A percentile compares a stretch with the other conserved stretches of the same genome.
Conservation (phyloP, 2,113 vertebrate species). For the Epinephelus cyanopodus region DNA sequence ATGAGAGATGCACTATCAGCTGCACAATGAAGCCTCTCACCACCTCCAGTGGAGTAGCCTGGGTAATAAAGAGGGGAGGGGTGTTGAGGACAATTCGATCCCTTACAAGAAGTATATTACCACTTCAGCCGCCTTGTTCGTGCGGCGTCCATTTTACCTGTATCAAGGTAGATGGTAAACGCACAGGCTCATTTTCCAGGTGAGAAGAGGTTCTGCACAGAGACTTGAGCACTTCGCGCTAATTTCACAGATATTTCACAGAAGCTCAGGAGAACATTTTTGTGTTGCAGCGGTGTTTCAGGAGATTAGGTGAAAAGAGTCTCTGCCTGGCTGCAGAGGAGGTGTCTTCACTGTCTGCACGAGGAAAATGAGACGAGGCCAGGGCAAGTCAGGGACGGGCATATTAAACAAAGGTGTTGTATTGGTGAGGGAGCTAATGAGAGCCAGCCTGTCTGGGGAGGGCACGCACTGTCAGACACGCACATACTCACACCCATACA, state of each 20-base stretch:
- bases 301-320: conserved; percentile 65
- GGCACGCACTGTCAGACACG: not conserved
- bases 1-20: conserved; percentile 77
- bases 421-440: conserved; percentile 36
- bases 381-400: conserved; percentile 33
- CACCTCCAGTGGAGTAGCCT: conserved; percentile 53
- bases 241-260: conserved; percentile 81
- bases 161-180: conserved; percentile 64
- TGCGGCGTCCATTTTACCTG: conserved; percentile 68
- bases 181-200: conserved; percentile 70
- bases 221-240: conserved; percentile 60
- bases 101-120: conserved; percentile 74
- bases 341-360: conserved; percentile 46
- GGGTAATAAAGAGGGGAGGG: conserved; percentile 73
- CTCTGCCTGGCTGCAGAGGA: conserved; percentile 30
- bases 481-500: not conserved
- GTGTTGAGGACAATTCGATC: conserved; percentile 78
- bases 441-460: not conserved
- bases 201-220: conserved; percentile 62
- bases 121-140: conserved; percentile 71
- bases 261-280: conserved; percentile 69
- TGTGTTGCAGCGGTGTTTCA: conserved; percentile 67
- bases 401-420: conserved; percentile 54
- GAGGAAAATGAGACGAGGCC: conserved; percentile 51
- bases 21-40: conserved; percentile 73